These are phyloP conservation scores for Oncorhynchus keta DNA, from an alignment of 2,113 vertebrate genomes.

Conservation along the genomic window DNA sequence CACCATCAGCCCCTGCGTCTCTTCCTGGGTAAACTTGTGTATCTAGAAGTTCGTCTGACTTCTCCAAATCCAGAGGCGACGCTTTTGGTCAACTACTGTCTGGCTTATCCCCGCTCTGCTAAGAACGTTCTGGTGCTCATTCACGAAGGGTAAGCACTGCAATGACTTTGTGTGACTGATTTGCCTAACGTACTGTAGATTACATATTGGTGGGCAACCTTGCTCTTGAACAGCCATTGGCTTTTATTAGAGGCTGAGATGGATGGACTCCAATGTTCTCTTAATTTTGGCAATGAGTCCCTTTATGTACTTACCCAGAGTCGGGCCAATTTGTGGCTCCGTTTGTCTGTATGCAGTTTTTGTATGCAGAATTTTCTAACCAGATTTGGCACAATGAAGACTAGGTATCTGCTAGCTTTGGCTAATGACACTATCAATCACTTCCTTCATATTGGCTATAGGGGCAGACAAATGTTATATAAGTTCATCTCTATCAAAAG, in stretches of 20 bases:
- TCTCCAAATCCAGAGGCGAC: slow-evolving; percentile 49
- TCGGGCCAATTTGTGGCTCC: too few relatives aligned
- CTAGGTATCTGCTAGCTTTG: too few relatives aligned
- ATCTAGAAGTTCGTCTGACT: slow-evolving; percentile 61
- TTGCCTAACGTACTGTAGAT: not conserved
- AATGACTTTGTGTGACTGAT: not conserved
- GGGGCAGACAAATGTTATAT: too few relatives aligned
- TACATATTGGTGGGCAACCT: not conserved
- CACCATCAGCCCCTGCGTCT: slow-evolving; percentile 54
- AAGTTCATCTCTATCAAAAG: too few relatives aligned
- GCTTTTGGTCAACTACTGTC: slow-evolving; percentile 71
- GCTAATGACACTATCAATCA: too few relatives aligned
- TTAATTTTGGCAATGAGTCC: too few relatives aligned
- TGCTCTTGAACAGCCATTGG: not conserved
- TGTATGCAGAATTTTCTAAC: too few relatives aligned
- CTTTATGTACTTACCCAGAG: too few relatives aligned
- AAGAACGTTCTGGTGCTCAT: slow-evolving; percentile 64
- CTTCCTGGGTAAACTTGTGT: slow-evolving; percentile 64
- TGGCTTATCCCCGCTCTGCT: slow-evolving; percentile 69
- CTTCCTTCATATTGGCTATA: too few relatives aligned
- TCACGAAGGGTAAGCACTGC: slow-evolving; percentile 66
- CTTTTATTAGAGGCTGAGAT: not conserved
- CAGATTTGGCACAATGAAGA: too few relatives aligned
- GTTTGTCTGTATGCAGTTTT: too few relatives aligned
- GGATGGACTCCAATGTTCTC: too few relatives aligned